phyloP scores from a whole-genome alignment of 2,797 vertebrate species.

The Pipistrellus kuhlii region DNA sequence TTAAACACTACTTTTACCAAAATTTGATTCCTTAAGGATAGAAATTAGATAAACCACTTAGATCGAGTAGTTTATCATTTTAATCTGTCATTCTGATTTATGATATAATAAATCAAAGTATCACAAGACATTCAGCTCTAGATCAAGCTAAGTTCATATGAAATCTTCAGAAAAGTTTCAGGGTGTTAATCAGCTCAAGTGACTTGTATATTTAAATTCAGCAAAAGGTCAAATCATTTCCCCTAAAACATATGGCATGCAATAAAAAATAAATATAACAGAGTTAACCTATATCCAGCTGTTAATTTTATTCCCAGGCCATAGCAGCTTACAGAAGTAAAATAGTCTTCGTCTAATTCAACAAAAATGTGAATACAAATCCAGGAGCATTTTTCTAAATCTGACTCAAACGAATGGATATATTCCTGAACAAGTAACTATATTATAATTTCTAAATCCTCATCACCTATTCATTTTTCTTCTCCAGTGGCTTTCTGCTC shows the following conservation, averaged over 20 bases:
- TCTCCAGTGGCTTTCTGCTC: neutral
- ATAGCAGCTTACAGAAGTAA: neutral
- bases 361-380: neutral
- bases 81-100: neutral
- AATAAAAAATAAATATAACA: neutral
- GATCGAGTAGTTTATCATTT: neutral
- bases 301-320: neutral
- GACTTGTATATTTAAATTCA: neutral
- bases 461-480: neutral
- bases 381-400: conserved; percentile 39
- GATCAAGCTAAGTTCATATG: neutral
- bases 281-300: neutral
- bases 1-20: neutral
- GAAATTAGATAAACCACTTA: neutral
- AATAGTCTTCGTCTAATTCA: neutral
- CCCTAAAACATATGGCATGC: neutral
- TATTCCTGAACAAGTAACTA: neutral
- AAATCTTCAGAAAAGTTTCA: conserved; percentile 16
- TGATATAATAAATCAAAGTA: neutral
- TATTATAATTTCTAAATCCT: conserved; percentile 2
- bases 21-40: conserved; percentile 2
- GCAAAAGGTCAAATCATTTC: conserved; percentile 10
- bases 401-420: neutral
- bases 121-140: neutral
- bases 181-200: neutral